Base-by-base conservation (phyloP, 2,888 invertebrate genomes). In the Prosapia bicincta region DNA sequence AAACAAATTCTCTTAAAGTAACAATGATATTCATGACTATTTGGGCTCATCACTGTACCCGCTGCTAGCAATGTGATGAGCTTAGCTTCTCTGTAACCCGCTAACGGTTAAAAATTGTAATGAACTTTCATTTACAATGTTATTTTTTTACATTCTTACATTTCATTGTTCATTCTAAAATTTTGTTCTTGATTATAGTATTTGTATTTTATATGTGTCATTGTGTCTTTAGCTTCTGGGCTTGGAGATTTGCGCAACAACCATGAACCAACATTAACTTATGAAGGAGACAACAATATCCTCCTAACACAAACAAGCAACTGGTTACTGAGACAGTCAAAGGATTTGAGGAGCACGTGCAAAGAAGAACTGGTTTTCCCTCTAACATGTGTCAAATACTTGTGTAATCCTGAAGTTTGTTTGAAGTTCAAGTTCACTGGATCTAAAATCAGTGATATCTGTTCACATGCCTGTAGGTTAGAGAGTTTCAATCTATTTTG, bases 211-310 rank as follows among this genome's bases (percentile, higher is more conserved):
- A n/a, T 80, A 25, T 65, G 24, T 20, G n/a, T 13, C 26, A 26
- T 28, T 7, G 5, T 71, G 67, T 75, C n/a, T 43, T 3, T 83
- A 91, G 91, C 92, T n/a, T 89, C 96, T 23, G 92, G 95, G 80
- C 86, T 98, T 26, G 96, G 96, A 38, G 93, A 93, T 79, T 87
- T 98, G 77, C 88, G 96, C 10, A 91, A 91, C 83, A 94, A 94
- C 85, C 93, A 95, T 84, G 98, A 98, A 84, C 93, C 97, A 0
- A 92, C 93, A 65, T 93, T 94, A 74, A 97, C 97, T 0, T 96
- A 96, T 84, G 97, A 97, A 84, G 97, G 97, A 0, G 97, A 97
- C 86, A 97, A 97, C 86, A 96, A 94, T 85, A 96, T 97, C 25
- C 87, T 98, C 2, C 89, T 93, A 0, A 97, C 97, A 83, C 97